Percentiles rank a stretch among this genome's conserved stretches.
These are phyloP conservation scores for Salarias fasciatus DNA, from an alignment of 2,797 vertebrate genomes.

Conservation along the genomic window DNA sequence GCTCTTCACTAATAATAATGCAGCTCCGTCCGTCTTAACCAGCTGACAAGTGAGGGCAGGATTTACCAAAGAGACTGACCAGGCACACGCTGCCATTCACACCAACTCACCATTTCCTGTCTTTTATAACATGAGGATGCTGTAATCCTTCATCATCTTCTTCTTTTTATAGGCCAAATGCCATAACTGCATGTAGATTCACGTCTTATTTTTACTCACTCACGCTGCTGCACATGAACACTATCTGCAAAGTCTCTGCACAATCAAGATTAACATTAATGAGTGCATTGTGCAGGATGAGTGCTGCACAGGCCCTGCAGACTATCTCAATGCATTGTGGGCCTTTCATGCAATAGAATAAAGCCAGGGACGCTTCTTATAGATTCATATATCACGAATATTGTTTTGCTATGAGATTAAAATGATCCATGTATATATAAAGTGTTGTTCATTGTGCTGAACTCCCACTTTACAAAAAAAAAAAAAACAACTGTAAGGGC, in stretches of 20 bases:
- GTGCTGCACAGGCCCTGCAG: conserved; percentile 4
- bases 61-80: no score
- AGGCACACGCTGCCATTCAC: no score
- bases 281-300: conserved; percentile 6
- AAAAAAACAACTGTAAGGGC: conserved; percentile 53
- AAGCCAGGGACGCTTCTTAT: not conserved
- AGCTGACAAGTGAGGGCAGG: no score
- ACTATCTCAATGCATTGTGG: not conserved
- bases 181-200: not conserved
- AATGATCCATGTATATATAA: conserved; percentile 13
- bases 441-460: conserved; percentile 49
- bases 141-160: no score
- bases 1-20: no score
- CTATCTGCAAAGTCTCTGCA: no score
- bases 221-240: conserved; percentile 5
- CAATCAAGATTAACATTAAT: conserved; percentile 10
- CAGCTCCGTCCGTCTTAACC: no score
- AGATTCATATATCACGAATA: not conserved
- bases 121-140: no score
- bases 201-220: not conserved
- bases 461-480: conserved; percentile 27
- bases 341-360: not conserved
- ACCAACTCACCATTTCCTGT: no score
- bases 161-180: not conserved
- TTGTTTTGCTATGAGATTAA: conserved; percentile 23